phyloP scores from a whole-genome alignment of 2,113 vertebrate species.

The Oxygymnocypris stewartii region DNA sequence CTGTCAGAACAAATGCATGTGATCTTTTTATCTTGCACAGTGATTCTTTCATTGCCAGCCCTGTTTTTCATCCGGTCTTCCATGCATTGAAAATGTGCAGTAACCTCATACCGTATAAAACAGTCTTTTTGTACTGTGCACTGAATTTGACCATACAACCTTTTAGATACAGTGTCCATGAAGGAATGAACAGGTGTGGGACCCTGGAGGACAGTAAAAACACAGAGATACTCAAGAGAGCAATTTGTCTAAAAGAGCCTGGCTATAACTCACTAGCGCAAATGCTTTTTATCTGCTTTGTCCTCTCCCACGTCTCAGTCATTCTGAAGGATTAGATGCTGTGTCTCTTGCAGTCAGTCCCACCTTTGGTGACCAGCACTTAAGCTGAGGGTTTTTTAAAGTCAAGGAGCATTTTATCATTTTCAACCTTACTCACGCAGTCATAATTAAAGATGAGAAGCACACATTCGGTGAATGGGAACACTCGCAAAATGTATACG shows the following conservation, averaged over 20 bases:
- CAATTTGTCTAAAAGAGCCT: neutral
- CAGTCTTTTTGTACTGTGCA: neutral
- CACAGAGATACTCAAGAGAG: slow-evolving; percentile 13
- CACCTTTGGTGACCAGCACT: slow-evolving; percentile 40
- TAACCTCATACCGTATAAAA: neutral
- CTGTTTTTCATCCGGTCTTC: neutral
- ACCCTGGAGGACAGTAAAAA: slow-evolving; percentile 22
- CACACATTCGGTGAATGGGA: slow-evolving; percentile 12
- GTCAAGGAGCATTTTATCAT: slow-evolving; percentile 45
- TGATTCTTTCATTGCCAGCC: neutral
- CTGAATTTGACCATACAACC: slow-evolving; percentile 9
- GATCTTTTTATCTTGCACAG: slow-evolving; percentile 2
- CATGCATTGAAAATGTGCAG: slow-evolving; percentile 2
- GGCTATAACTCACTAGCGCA: neutral
- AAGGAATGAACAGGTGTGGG: slow-evolving; percentile 43
- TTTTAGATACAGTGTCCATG: slow-evolving; percentile 27
- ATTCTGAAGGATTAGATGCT: slow-evolving; percentile 15
- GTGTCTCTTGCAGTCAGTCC: slow-evolving; percentile 23
- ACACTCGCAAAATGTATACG: slow-evolving; percentile 27
- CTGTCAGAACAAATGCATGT: neutral
- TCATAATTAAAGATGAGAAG: slow-evolving; percentile 17
- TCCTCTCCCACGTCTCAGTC: slow-evolving; percentile 4
- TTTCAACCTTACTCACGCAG: neutral
- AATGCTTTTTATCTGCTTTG: slow-evolving; percentile 21
- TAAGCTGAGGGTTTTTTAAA: slow-evolving; percentile 25